Evolutionary conservation across 2,113 vertebrate genomes (phyloP).

Genomic region (Fulica atra): DNA sequence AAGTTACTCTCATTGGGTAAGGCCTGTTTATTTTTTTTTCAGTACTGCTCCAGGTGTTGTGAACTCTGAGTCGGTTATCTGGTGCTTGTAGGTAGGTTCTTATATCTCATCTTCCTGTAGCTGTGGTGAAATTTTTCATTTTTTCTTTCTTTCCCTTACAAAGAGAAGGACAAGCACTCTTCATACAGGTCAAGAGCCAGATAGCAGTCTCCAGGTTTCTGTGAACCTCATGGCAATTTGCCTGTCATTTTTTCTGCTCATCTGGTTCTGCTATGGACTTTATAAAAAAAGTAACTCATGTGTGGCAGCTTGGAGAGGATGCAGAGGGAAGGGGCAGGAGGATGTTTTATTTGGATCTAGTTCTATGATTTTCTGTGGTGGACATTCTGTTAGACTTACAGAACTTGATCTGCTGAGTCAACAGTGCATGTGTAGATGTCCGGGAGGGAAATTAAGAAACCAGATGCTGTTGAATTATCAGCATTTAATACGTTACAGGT

Average conservation of each 20-base stretch:
- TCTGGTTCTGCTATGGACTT: neutral
- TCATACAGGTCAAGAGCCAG: neutral
- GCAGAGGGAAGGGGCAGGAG: neutral
- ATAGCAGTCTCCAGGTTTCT: neutral
- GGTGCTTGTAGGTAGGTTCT: neutral
- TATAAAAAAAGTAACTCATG: neutral
- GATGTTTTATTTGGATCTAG: neutral
- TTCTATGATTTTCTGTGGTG: neutral
- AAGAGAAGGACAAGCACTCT: neutral
- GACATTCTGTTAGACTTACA: neutral
- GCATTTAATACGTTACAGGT: neutral
- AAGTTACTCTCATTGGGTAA: neutral
- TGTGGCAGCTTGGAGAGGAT: neutral
- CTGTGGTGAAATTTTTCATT: neutral
- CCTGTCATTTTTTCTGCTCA: neutral
- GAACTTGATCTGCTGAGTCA: neutral
- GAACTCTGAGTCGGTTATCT: neutral
- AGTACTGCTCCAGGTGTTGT: neutral
- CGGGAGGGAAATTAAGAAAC: neutral
- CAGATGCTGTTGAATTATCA: neutral
- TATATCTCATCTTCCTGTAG: neutral
- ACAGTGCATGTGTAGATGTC: neutral
- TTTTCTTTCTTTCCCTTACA: neutral
- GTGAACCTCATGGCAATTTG: neutral
- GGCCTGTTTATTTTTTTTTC: neutral